Conservation (phyloP, 2,797 vertebrate species). For the Acanthurus leucopareius region DNA sequence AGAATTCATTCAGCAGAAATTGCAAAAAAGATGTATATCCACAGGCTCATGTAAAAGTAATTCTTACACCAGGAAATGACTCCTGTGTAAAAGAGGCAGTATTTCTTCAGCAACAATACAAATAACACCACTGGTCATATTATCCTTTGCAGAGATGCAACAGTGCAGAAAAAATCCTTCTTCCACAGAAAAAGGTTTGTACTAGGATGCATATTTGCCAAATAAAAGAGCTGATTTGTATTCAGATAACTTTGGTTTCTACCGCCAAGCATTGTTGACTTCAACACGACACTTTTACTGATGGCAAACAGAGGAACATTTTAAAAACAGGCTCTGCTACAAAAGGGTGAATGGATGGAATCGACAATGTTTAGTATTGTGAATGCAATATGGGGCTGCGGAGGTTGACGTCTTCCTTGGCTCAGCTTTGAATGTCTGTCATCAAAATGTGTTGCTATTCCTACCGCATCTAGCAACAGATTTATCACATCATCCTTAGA, state of each 20-base stretch:
- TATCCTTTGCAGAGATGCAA: constrained; percentile 25
- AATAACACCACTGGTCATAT: constrained; percentile 38
- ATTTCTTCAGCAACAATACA: constrained; percentile 28
- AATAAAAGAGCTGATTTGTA: constrained; percentile 43
- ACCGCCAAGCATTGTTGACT: background rate
- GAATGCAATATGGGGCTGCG: background rate
- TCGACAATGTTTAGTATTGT: constrained; percentile 21
- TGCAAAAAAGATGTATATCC: constrained; percentile 59
- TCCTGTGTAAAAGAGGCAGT: constrained; percentile 42
- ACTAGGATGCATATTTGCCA: constrained; percentile 37
- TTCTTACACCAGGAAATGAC: constrained; percentile 52
- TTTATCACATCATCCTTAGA: constrained; percentile 27
- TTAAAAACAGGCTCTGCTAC: background rate
- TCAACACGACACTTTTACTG: constrained; percentile 4
- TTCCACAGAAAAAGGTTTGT: constrained; percentile 4
- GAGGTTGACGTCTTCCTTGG: constrained; percentile 7
- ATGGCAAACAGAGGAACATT: constrained; percentile 10
- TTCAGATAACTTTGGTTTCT: constrained; percentile 23
- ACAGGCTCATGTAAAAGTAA: constrained; percentile 51
- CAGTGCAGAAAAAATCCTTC: constrained; percentile 21
- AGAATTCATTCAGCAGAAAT: constrained; percentile 35
- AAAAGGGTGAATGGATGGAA: constrained; percentile 15
- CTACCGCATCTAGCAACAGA: background rate
- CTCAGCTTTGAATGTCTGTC: constrained; percentile 25
- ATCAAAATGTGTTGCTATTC: constrained; percentile 6